phyloP scores from a whole-genome alignment of 2,888 invertebrate genomes.

The Protonemura montana region DNA sequence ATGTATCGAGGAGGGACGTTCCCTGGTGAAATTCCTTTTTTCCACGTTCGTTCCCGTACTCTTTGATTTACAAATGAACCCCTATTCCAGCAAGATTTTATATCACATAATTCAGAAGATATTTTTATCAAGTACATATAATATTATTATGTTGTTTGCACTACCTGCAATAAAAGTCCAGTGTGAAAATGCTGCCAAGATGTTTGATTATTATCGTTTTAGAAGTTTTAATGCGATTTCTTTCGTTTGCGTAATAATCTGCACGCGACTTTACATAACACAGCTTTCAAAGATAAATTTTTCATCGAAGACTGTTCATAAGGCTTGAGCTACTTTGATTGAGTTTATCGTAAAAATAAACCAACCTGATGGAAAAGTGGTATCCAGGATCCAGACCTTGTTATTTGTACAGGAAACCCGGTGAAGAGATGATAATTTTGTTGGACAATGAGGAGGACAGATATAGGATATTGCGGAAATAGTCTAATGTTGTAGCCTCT shows the following conservation, averaged over 20 bases:
- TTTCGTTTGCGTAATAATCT: not conserved
- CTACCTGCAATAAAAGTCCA: no score
- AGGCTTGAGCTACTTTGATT: conserved; percentile 2
- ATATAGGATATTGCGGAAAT: no score
- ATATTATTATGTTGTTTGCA: no score
- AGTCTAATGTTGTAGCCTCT: no score
- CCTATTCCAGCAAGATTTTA: no score
- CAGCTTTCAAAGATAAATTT: conserved; percentile 21
- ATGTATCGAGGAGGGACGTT: no score
- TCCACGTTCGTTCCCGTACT: no score
- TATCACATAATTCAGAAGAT: no score
- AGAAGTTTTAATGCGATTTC: not conserved
- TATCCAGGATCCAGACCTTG: not conserved
- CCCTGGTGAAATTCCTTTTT: no score
- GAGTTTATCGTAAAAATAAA: conserved; percentile 39
- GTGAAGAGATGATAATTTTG: not conserved
- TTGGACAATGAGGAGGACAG: not conserved
- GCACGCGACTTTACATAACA: not conserved
- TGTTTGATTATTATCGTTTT: not conserved
- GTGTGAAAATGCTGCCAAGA: not conserved
- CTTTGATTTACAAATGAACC: no score
- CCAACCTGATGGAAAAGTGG: not conserved
- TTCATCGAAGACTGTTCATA: conserved; percentile 37
- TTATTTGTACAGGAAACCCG: not conserved
- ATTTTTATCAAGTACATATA: no score